These are phyloP conservation scores for Lochmaea capreae DNA, from an alignment of 2,888 invertebrate genomes.

Conservation along the genomic window DNA sequence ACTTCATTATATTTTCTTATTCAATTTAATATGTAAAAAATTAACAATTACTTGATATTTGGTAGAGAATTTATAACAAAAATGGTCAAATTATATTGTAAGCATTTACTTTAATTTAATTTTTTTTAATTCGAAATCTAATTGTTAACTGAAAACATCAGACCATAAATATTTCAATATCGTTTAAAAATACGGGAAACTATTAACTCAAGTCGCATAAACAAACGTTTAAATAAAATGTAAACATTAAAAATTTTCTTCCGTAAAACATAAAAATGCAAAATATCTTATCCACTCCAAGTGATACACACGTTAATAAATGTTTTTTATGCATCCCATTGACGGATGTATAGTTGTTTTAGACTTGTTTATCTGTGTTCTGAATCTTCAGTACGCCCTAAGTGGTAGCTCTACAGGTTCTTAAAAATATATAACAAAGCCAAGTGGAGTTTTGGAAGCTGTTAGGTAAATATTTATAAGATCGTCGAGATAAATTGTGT, in stretches of 20 bases:
- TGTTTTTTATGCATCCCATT: slow-evolving; percentile 49
- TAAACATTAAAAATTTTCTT: slow-evolving; percentile 5
- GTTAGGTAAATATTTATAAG: slow-evolving; percentile 48
- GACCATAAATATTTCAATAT: not conserved
- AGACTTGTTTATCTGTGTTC: slow-evolving; percentile 52
- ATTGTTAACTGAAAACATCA: not conserved
- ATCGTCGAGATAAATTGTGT: slow-evolving; percentile 44
- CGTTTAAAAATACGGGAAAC: not conserved
- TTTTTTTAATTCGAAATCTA: too few species aligned
- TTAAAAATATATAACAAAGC: slow-evolving; percentile 46
- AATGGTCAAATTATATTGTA: too few species aligned
- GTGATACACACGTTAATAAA: slow-evolving; percentile 43
- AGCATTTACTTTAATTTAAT: too few species aligned
- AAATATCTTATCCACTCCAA: slow-evolving; percentile 18
- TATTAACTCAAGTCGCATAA: not conserved
- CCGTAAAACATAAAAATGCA: slow-evolving; percentile 8
- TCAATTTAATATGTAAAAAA: too few species aligned
- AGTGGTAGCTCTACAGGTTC: slow-evolving; percentile 46
- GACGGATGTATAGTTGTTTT: slow-evolving; percentile 53
- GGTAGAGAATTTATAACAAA: too few species aligned
- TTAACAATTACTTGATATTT: too few species aligned
- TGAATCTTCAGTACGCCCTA: slow-evolving; percentile 44
- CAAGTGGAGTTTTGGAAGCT: slow-evolving; percentile 45
- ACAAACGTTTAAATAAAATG: not conserved
- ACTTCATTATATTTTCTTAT: too few species aligned